Conservation (phyloP, 2,113 vertebrate species). For the Alexandromys fortis region DNA sequence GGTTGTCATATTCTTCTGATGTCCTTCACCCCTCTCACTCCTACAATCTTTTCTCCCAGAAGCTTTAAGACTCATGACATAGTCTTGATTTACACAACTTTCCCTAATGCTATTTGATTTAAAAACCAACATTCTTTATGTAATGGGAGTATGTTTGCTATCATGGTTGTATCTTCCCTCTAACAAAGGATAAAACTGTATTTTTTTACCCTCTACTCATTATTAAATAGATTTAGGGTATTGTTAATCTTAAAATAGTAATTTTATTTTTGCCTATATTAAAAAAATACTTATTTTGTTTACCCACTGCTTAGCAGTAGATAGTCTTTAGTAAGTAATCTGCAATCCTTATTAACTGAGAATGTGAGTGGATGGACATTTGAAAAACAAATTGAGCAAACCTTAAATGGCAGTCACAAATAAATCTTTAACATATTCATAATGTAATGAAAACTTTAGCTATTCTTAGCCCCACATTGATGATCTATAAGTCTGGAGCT, state of each 20-base stretch:
- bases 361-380: neutral
- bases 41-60: neutral
- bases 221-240: slow-evolving; percentile 39
- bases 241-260: neutral
- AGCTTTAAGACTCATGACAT: neutral
- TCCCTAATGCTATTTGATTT: slow-evolving; percentile 2
- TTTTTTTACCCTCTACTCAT: neutral
- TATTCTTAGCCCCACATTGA: neutral
- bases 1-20: no score
- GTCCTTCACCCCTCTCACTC: no score
- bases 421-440: neutral
- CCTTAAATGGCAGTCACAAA: neutral
- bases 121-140: slow-evolving; percentile 26
- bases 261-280: neutral
- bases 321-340: neutral
- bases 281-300: neutral
- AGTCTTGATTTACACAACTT: neutral
- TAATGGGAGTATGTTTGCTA: neutral
- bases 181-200: slow-evolving; percentile 1
- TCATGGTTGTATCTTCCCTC: neutral
- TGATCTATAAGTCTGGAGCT: neutral
- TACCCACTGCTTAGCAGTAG: neutral
- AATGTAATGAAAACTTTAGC: neutral
- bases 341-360: neutral
- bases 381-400: neutral